Percentiles rank a stretch among this genome's conserved stretches.
Evolutionary conservation across 1,140 invertebrate genomes (phyloP).

Genomic region (Habropoda laboriosa): DNA sequence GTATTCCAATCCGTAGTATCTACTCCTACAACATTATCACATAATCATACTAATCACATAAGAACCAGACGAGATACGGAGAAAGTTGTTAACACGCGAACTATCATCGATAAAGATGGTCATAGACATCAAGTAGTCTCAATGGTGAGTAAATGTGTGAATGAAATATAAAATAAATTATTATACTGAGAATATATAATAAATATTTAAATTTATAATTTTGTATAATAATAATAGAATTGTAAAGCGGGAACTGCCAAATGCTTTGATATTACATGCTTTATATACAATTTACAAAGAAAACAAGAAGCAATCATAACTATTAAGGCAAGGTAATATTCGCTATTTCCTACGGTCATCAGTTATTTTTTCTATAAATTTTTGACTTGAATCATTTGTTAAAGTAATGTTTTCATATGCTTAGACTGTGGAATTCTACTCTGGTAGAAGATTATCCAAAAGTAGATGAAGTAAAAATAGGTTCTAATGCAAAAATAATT

Average conservation of each 20-base stretch:
- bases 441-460: slow-evolving; percentile 93
- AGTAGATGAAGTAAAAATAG: slow-evolving; percentile 91
- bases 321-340: slow-evolving; percentile 86
- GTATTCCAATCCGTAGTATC: slow-evolving; percentile 60
- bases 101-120: slow-evolving; percentile 87
- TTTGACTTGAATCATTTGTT: neutral
- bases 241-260: slow-evolving; percentile 90
- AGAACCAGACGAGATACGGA: slow-evolving; percentile 87
- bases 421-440: slow-evolving; percentile 94
- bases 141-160: slow-evolving; percentile 83
- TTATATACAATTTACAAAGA: slow-evolving; percentile 88
- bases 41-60: slow-evolving; percentile 73
- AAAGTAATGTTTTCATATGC: slow-evolving; percentile 22
- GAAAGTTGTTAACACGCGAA: slow-evolving; percentile 87
- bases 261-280: slow-evolving; percentile 92
- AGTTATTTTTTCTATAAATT: neutral
- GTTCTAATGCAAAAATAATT: slow-evolving; percentile 88
- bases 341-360: neutral
- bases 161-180: neutral
- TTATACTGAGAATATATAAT: neutral
- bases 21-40: slow-evolving; percentile 48
- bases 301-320: slow-evolving; percentile 89
- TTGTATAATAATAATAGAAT: slow-evolving; percentile 83
- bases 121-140: slow-evolving; percentile 88
- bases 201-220: slow-evolving; percentile 18